These are phyloP conservation scores for Melopsittacus undulatus DNA, from an alignment of 2,797 vertebrate genomes.

Conservation along the genomic window DNA sequence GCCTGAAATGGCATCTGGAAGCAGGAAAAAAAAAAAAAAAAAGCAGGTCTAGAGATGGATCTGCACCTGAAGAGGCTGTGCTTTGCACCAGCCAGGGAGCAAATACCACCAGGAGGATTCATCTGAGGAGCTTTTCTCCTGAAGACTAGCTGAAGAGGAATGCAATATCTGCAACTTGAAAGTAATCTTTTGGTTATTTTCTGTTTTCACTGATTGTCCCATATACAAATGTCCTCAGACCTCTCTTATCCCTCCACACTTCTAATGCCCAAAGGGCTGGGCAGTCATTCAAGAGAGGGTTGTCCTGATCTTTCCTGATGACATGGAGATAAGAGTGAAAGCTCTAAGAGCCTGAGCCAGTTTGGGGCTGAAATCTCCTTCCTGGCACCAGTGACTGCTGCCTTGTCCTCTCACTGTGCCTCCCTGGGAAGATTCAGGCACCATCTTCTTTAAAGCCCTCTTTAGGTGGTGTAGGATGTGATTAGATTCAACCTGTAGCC, in stretches of 20 bases:
- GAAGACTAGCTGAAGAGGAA: neutral
- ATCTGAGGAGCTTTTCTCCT: neutral
- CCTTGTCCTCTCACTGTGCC: neutral
- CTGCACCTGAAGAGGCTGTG: neutral
- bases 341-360: rapidly evolving
- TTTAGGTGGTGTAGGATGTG: neutral
- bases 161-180: neutral
- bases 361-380: neutral
- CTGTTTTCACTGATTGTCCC: neutral
- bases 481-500: neutral
- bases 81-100: neutral
- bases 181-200: neutral
- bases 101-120: neutral
- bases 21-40: neutral
- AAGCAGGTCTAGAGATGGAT: neutral
- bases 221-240: rapidly evolving
- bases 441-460: neutral
- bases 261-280: neutral
- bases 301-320: neutral
- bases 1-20: neutral
- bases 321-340: neutral
- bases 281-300: neutral
- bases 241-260: neutral
- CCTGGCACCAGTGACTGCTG: neutral
- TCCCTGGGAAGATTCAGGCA: neutral